Evolutionary conservation across 1,140 invertebrate species (phyloP), one percentile per base, ranked within the genome.

Genomic region (Macrotrachela quadricornifera): DNA sequence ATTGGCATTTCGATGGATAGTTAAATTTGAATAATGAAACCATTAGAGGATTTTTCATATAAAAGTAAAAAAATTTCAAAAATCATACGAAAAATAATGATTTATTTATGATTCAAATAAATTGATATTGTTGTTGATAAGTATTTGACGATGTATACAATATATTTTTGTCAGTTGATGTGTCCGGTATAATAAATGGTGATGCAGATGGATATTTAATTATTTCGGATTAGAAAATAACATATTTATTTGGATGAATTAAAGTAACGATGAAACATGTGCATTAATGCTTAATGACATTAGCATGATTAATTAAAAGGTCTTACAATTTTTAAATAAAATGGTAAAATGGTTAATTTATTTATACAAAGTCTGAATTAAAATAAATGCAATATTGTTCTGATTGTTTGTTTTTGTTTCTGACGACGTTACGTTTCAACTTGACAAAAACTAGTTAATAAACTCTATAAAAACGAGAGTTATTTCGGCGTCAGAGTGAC

Each of bases 211-310:
- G 94, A 1, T 96, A 96, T 71, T 81, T 90, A 58, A 95, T 88
- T 65, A 79, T 97, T 39, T 99, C 92, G 92, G 91, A 97, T 67
- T 99, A 91, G 91, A 95, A 96, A 68, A 91, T 86, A 0, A 94
- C 88, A 40, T 90, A 92, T 73, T 74, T 97, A 46, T 92, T 88
- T 66, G 88, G 84, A 64, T 92, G 92, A 64, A 96, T 88, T 83
- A 95, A 97, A 70, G 94, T 67, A 90, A 97, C 59, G 83, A 84
- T 58, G 90, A n/a, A n/a, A n/a, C n/a, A n/a, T 95, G 1, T 97
- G 91, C 65, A 94, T 95, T 46, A 77, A 78, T 14, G 78, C 80
- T 0, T 70, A 97, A 18, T 99, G 94, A 92, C 91, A 99, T 75
- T 94, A 92, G 0, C 91, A 99, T 64, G 94, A 99, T 70, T 85